Base-by-base conservation (phyloP, 2,113 vertebrate genomes). In the Chloroceryle aenea region DNA sequence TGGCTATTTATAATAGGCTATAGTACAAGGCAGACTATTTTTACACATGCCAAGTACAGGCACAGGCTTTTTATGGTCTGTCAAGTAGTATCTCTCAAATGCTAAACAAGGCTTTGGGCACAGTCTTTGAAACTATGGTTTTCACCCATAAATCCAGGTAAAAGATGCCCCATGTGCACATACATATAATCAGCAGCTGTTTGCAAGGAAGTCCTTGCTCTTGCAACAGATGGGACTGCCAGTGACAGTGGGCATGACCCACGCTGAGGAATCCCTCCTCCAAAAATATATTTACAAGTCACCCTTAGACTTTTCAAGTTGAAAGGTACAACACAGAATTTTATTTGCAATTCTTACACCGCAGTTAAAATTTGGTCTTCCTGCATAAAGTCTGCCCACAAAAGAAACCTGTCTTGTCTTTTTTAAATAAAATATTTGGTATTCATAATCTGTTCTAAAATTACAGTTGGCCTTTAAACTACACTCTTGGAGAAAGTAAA, bases 21-120 rank as follows among this genome's bases (percentile, higher is more conserved):
- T 20, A 68, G 47, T 29, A 45, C 0, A 6, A 78, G 52, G 23
- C 52, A 90, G 43, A 13, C 47, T 66, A 20, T 30, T 76, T 90
- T 85, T 56, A 72, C 32, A 87, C 0, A 0, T 30, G 45, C 55
- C 75, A 53, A 18, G 38, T 32, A 25, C 19, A 12, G 2, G 6
- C 76, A 18, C 5, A 58, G 50, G 63, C 9, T 78, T 72, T 72
- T 90, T 63, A 68, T 38, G 42, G 48, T 23, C 38, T 69, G 32
- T 47, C 67, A 73, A 48, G 36, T 36, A 68, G 23, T 26, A 64
- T 52, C 32, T 58, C 68, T 72, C 45, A 79, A 81, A 72, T 1
- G 3, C 11, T 88, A 80, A 67, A 50, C 9, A 53, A 38, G 22
- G 4, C 38, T 73, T 58, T 0, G 0, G 19, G 55, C 45, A 43